These are phyloP conservation scores for Lichenostomus cassidix DNA, from an alignment of 2,113 vertebrate genomes.

Conservation along the genomic window DNA sequence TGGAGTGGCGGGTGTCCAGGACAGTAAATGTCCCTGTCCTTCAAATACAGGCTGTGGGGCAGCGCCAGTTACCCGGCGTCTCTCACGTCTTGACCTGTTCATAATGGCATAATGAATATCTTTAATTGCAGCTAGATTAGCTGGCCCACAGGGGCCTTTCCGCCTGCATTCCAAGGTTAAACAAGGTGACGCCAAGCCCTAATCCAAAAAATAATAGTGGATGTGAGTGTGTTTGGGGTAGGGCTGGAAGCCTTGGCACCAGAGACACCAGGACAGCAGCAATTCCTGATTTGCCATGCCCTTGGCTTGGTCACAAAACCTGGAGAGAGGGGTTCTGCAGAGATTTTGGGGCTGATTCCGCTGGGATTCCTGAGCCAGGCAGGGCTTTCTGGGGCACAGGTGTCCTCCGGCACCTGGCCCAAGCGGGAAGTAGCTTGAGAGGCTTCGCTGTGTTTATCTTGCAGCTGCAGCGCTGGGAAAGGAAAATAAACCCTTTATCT, in stretches of 20 bases:
- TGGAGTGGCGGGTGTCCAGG: background rate
- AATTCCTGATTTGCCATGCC: background rate
- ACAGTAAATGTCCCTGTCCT: background rate
- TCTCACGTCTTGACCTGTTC: background rate
- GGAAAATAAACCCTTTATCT: slow-evolving; percentile 29
- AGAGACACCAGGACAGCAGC: accelerated
- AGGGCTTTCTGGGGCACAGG: accelerated
- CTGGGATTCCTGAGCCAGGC: background rate
- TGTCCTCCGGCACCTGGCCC: background rate
- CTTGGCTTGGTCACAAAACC: background rate
- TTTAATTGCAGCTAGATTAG: background rate
- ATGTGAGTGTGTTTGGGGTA: background rate
- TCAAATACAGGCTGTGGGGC: background rate
- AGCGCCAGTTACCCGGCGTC: background rate
- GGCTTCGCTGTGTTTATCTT: background rate
- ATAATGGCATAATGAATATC: background rate
- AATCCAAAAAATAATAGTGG: background rate
- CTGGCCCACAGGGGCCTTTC: background rate
- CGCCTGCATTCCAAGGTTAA: background rate
- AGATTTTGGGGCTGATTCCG: accelerated
- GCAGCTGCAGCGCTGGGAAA: background rate
- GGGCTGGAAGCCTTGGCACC: background rate
- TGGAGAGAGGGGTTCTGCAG: background rate
- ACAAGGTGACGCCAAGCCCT: background rate
- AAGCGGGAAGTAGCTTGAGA: background rate